Base-by-base conservation (phyloP, 2,888 invertebrate species). In the Synanthedon tipuliformis region DNA sequence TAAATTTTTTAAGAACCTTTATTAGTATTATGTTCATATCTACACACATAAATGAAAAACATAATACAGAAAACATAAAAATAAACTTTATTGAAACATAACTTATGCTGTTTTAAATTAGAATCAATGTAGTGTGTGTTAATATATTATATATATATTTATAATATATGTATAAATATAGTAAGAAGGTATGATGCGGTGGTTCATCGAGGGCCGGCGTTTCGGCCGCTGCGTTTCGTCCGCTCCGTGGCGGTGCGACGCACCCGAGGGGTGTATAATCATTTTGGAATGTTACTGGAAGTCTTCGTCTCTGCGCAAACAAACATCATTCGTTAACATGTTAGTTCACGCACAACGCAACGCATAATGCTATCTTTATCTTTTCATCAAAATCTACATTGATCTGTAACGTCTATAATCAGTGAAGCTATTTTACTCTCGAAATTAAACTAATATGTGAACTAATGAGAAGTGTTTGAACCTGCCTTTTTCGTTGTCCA, bases 281-380 rank as follows among this genome's bases (percentile, higher is more conserved):
- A 84, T 84, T 85, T 84, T 79, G 84, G 83, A 82, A 85, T 83
- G 81, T 82, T 85, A 82, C 80, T 75, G 68, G 83, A 65, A 58
- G 82, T 83, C 85, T 85, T 85, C 82, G 79, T 81, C 73, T 85
- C 85, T 84, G 85, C 69, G 81, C 81, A 85, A 83, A 84, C 78
- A 84, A 83, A 81, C 71, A 76, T 75, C 64, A 65, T 68, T 59
- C 58, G 69, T 79, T 75, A 78, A 75, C 71, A 78, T 74, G 73
- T 77, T 75, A 75, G 73, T 75, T 68, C 63, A 68, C 65, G 59
- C 56, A 50, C 16, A 50, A 16, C 16, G 16, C 16, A 16, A 16
- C 16, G 16, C 16, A 16, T 16, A 16, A 52, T 15, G 34, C 15
- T 48, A 49, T 52, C 52, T 52, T 40, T 48, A 49, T 52, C 52